Evolutionary conservation across 2,888 invertebrate genomes (phyloP).

Genomic region (Hofmannophila pseudospretella): DNA sequence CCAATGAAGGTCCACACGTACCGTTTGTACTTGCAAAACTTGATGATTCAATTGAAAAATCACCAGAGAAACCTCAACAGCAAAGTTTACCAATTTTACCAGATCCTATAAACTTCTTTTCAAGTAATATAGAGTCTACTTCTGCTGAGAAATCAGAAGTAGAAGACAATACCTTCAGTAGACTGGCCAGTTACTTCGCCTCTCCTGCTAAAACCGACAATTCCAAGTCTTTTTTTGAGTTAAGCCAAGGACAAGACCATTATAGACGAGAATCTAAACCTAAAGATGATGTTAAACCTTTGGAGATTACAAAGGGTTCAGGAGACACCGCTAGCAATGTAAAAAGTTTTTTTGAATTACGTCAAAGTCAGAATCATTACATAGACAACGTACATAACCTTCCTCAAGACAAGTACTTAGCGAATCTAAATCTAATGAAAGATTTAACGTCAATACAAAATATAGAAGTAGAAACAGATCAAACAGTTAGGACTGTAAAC

Average conservation of each 20-base stretch:
- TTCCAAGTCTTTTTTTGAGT: constrained; percentile 71
- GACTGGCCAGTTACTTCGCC: constrained; percentile 64
- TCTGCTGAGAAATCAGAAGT: constrained; percentile 18
- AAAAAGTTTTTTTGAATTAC: constrained; percentile 12
- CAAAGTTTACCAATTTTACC: constrained; percentile 22
- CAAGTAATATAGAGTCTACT: constrained; percentile 16
- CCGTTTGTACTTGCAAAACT: constrained; percentile 2
- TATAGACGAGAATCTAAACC: constrained; percentile 36
- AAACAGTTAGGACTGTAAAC: constrained; percentile 46
- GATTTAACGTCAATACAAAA: constrained; percentile 52
- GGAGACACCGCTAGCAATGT: background rate
- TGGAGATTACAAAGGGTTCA: background rate
- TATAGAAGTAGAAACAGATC: constrained; percentile 33
- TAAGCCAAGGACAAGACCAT: constrained; percentile 67
- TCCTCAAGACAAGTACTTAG: constrained; percentile 26
- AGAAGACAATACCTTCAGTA: constrained; percentile 35
- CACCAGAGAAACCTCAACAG: constrained; percentile 1
- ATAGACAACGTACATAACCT: constrained; percentile 21
- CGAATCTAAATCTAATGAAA: constrained; percentile 41
- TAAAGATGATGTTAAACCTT: constrained; percentile 10
- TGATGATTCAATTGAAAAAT: constrained; percentile 8
- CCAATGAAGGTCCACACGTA: background rate
- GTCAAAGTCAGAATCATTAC: constrained; percentile 23
- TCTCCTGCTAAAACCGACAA: constrained; percentile 52
- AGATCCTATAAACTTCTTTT: constrained; percentile 54